phyloP scores from a whole-genome alignment of 2,113 vertebrate species.

The Poecile atricapillus region DNA sequence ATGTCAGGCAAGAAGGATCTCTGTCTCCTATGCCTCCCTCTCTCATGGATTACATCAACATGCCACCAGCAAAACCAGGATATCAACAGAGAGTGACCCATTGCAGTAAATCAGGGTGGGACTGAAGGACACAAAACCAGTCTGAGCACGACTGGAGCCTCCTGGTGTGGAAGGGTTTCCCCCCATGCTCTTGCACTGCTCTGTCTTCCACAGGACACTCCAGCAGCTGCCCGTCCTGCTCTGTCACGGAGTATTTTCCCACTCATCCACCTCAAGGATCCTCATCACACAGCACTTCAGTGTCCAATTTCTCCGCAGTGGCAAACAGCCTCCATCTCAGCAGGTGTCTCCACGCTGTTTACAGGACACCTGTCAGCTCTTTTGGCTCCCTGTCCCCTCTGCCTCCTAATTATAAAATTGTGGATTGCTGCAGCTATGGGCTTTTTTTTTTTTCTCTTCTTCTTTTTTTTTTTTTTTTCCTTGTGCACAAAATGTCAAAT shows the following conservation, averaged over 20 bases:
- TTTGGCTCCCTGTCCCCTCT: constrained; percentile 36
- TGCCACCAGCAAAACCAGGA: neutral
- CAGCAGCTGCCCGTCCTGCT: neutral
- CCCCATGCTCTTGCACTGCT: neutral
- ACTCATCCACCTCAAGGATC: neutral
- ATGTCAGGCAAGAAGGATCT: neutral
- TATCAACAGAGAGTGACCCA: neutral
- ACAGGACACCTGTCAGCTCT: constrained; percentile 71
- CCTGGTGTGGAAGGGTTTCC: neutral
- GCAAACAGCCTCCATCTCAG: constrained; percentile 30
- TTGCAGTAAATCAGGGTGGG: neutral
- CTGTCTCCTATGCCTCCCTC: neutral
- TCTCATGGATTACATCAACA: neutral
- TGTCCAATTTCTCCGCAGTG: constrained; percentile 6
- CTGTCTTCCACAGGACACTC: neutral
- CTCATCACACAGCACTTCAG: neutral
- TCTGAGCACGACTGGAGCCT: neutral
- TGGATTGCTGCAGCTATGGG: constrained; percentile 48
- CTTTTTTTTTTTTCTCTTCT: neutral
- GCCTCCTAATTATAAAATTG: constrained; percentile 70
- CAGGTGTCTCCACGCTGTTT: constrained; percentile 42
- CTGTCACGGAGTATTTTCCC: neutral
- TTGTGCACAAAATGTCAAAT: constrained; percentile 82
- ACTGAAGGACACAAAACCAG: neutral
- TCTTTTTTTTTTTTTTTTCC: neutral